Evolutionary conservation across 1,140 invertebrate species (phyloP), one percentile per base, ranked within the genome.

Genomic region (Cheumatopsyche charites): DNA sequence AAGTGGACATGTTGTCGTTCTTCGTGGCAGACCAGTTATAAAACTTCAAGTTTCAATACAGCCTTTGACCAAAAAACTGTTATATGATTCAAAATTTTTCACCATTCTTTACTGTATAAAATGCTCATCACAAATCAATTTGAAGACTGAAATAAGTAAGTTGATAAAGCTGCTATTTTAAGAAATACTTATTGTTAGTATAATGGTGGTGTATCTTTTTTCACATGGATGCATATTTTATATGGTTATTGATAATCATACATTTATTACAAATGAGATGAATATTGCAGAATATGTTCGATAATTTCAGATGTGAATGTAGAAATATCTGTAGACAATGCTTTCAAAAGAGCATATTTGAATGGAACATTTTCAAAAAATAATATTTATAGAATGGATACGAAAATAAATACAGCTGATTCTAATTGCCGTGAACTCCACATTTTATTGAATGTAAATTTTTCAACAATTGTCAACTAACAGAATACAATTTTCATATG

Each of bases 1-100:
- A 43, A 86, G 85, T n/a, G 83, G 79, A n/a, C 80, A 86, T 67
- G 82, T 75, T 1, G 78, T 85, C 25, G 15, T 86, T 5, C 66
- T 86, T 15, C 78, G 80, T 67, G 65, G 65, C 2, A 67, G 65
- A 55, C 65, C 65, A 13, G 12, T 55, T 9, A n/a, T 25, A 1
- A 43, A 21, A 1, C 13, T 66, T 5, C 7, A 45, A 23, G 61
- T 62, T 1, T 2, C 4, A 23, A 23, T 62, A n/a, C 3, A 29
- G 1, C 7, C 58, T n/a, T 6, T 13, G 7, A 12, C 36, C 23
- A 36, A 15, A 12, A 62, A 19, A 21, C 49, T 62, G 1, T 26
- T 62, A 36, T 25, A 36, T 23, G 4, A 11, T 11, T 41, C 25
- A 19, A 62, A 13, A 15, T 26, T 2, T 5, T 7, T 62, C 5